Evolutionary conservation across 1,140 invertebrate genomes (phyloP).

Genomic region (Halesus radiatus): DNA sequence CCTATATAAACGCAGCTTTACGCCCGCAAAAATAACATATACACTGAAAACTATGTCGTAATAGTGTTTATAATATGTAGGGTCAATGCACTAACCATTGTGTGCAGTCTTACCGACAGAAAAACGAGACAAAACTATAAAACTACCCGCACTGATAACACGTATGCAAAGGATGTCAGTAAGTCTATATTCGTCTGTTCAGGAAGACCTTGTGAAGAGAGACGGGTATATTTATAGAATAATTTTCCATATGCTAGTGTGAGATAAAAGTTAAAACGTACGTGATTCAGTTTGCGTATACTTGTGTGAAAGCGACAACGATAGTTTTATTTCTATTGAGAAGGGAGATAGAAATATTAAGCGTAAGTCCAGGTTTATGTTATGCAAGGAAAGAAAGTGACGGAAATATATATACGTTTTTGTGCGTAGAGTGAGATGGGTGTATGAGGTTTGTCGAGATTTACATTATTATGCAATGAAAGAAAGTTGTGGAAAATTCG

Average conservation of each 20-base stretch:
- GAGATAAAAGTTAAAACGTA: too few species aligned
- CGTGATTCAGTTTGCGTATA: too few species aligned
- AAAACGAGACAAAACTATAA: slow-evolving; percentile 29
- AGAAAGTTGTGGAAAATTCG: neutral
- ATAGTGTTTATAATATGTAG: slow-evolving; percentile 41
- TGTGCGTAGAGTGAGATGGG: neutral
- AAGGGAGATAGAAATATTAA: too few species aligned
- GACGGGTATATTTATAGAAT: slow-evolving; percentile 3
- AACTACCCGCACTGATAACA: neutral
- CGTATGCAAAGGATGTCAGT: slow-evolving; percentile 7
- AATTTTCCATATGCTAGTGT: too few species aligned
- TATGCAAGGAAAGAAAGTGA: too few species aligned
- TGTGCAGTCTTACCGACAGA: slow-evolving; percentile 1
- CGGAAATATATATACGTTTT: neutral
- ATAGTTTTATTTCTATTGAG: too few species aligned
- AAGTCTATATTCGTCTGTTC: neutral
- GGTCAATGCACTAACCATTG: slow-evolving; percentile 42
- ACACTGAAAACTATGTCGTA: slow-evolving; percentile 44
- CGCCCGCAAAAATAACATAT: slow-evolving; percentile 29
- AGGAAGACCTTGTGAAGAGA: slow-evolving; percentile 46
- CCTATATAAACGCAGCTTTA: slow-evolving; percentile 2
- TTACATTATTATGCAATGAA: neutral
- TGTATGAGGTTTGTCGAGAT: neutral
- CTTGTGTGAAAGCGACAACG: too few species aligned
- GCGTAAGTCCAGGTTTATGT: too few species aligned